phyloP scores from a whole-genome alignment of 2,113 vertebrate genomes.

The Anas platyrhynchos region DNA sequence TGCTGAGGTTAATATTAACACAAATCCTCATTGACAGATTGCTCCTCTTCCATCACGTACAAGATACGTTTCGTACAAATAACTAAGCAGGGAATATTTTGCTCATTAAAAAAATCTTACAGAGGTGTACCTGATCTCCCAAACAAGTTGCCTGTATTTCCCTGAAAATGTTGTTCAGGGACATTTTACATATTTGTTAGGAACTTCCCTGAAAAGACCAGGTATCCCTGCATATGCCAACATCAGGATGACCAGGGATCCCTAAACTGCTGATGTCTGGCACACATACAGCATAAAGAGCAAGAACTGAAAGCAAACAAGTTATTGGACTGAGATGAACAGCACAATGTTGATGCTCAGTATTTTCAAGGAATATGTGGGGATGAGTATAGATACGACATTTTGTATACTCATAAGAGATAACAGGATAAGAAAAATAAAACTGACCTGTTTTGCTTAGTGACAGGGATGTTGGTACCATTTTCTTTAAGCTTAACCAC shows the following conservation, averaged over 20 bases:
- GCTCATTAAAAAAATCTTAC: background rate
- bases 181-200: background rate
- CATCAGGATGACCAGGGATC: background rate
- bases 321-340: background rate
- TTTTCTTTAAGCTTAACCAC: conserved; percentile 67
- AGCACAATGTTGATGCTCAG: background rate
- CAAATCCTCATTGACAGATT: background rate
- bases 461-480: conserved; percentile 68
- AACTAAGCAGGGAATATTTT: background rate
- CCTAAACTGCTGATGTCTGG: background rate
- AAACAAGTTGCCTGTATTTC: background rate
- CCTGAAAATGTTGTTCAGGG: background rate
- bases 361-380: background rate
- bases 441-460: conserved; percentile 71
- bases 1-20: background rate
- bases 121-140: background rate
- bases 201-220: background rate
- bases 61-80: rapidly evolving
- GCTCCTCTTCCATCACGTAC: background rate
- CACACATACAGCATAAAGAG: background rate
- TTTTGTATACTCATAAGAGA: background rate
- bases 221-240: background rate
- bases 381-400: background rate
- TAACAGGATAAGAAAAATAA: background rate
- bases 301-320: background rate